Percentiles rank a stretch among this genome's conserved stretches.
Conservation (phyloP, 2,113 vertebrate species). For the Cebidichthys violaceus region DNA sequence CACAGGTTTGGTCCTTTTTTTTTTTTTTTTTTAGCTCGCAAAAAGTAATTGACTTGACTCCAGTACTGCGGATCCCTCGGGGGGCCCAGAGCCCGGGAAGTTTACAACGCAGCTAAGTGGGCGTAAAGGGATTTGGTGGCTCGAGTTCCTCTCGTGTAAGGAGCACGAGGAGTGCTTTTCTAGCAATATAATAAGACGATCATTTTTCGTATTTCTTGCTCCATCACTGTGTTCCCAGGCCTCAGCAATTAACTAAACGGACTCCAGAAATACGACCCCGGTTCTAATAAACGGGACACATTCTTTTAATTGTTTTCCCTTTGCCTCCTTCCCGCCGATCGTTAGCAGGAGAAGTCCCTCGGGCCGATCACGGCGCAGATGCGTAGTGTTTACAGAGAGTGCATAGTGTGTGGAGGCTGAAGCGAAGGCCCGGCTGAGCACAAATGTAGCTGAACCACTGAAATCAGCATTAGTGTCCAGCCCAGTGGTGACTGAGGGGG, state of each 20-base stretch:
- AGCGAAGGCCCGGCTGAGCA: neutral
- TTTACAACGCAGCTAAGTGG: conserved; percentile 66
- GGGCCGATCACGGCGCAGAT: neutral
- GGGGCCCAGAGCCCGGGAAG: conserved; percentile 39
- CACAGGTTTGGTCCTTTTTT: neutral
- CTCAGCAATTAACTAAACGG: neutral
- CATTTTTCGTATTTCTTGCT: conserved; percentile 11
- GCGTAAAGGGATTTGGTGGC: conserved; percentile 68
- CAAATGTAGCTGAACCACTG: neutral
- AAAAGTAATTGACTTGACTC: conserved; percentile 59
- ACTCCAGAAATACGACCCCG: neutral
- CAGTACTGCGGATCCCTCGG: conserved; percentile 37
- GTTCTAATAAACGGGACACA: neutral
- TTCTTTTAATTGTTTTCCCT: neutral
- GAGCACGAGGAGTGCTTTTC: conserved; percentile 21
- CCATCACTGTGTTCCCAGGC: neutral
- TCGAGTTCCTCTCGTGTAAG: conserved; percentile 29
- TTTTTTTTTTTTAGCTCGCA: conserved; percentile 38
- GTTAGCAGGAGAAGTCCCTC: neutral
- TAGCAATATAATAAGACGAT: conserved; percentile 25
- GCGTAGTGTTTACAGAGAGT: neutral
- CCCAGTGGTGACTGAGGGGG: conserved; percentile 20
- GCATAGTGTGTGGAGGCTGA: neutral
- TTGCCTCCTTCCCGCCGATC: neutral
- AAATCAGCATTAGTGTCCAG: neutral